A percentile compares a stretch with the other conserved stretches of the same genome.
Conservation (phyloP, 2,113 vertebrate genomes). For the Chaetorhynchus papuensis region DNA sequence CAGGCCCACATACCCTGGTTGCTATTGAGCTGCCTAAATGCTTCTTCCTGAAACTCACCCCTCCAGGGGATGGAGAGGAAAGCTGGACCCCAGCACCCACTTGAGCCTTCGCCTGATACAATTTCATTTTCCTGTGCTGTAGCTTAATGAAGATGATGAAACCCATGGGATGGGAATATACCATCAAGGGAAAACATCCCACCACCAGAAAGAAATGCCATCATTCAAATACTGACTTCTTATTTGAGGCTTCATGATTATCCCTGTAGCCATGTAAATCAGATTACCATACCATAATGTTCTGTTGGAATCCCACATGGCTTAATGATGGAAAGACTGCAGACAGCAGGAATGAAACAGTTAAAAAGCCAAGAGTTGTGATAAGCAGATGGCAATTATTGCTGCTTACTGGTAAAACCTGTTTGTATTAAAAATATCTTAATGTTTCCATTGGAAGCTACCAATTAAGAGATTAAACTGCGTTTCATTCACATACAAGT, state of each 20-base stretch:
- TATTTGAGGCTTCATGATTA: background rate
- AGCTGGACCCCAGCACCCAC: background rate
- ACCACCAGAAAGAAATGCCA: background rate
- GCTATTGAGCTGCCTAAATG: background rate
- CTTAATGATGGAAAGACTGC: background rate
- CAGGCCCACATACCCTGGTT: background rate
- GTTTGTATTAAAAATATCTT: constrained; percentile 59
- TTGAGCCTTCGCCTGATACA: background rate
- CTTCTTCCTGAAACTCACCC: background rate
- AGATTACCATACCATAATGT: constrained; percentile 8
- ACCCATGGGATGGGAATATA: background rate
- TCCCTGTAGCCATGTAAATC: constrained; percentile 21
- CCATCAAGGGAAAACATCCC: background rate
- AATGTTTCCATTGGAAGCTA: constrained; percentile 34
- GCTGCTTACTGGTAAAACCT: constrained; percentile 13
- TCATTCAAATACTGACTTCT: background rate
- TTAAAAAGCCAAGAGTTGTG: constrained; percentile 19
- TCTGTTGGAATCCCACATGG: background rate
- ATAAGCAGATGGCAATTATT: constrained; percentile 52
- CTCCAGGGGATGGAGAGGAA: background rate
- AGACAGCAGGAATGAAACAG: constrained; percentile 20
- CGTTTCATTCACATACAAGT: background rate
- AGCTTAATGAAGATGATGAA: background rate
- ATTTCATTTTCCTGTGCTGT: background rate
- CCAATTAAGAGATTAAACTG: constrained; percentile 45